These are phyloP conservation scores for Antitype chi DNA, from an alignment of 2,888 invertebrate species.

Conservation along the genomic window DNA sequence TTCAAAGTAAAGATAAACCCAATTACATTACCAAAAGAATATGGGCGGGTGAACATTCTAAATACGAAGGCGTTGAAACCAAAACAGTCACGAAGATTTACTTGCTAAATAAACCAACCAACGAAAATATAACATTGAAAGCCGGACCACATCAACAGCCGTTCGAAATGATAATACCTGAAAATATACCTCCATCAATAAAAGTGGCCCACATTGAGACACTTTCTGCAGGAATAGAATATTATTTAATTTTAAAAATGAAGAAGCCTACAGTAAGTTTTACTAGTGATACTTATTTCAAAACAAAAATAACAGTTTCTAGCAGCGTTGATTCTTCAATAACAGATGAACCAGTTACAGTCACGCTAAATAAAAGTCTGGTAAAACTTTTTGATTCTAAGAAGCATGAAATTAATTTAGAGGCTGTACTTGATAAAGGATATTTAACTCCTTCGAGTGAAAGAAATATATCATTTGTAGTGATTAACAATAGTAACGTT, in stretches of 20 bases:
- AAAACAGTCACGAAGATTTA: conserved; percentile 12
- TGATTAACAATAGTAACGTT: conserved; percentile 27
- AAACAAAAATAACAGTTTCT: conserved; percentile 6
- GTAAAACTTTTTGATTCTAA: conserved; percentile 2
- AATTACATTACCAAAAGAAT: conserved; percentile 46
- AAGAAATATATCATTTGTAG: conserved; percentile 14
- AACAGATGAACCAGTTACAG: conserved; percentile 2
- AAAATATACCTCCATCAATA: conserved; percentile 30
- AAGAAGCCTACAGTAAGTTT: conserved; percentile 1
- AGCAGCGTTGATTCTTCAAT: conserved; percentile 1
- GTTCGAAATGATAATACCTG: conserved; percentile 28
- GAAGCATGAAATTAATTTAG: conserved; percentile 20
- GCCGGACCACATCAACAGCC: conserved; percentile 18
- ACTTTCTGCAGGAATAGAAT: conserved; percentile 18
- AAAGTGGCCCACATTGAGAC: conserved; percentile 5
- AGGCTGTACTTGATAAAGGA: conserved; percentile 32
- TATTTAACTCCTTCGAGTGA: conserved; percentile 14
- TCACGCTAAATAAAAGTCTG: conserved; percentile 24
- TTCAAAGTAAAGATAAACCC: not conserved
- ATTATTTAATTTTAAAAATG: conserved; percentile 14
- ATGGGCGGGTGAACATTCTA: conserved; percentile 27
- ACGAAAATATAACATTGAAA: not conserved
- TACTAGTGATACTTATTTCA: conserved; percentile 7
- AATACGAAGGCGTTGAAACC: not conserved
- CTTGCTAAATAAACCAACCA: not conserved